Conservation (phyloP, 2,113 vertebrate genomes). For the Nanorana parkeri region DNA sequence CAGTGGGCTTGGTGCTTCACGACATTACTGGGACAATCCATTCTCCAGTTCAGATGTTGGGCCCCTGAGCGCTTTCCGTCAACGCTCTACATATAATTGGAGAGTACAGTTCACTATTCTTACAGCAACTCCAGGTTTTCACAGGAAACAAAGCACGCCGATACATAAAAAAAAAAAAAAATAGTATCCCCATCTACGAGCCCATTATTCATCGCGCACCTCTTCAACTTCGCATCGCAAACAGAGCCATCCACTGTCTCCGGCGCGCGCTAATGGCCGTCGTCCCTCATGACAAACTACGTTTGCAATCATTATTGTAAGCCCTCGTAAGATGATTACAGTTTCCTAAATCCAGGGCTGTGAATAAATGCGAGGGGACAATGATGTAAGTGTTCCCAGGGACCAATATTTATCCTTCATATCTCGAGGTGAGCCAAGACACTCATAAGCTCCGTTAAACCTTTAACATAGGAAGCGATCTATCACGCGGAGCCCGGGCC, state of each 20-base stretch:
- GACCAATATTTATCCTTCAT: conserved; percentile 76
- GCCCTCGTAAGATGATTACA: conserved; percentile 46
- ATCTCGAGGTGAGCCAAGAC: conserved; percentile 79
- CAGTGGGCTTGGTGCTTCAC: neutral
- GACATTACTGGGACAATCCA: neutral
- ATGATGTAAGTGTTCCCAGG: conserved; percentile 77
- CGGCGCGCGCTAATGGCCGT: conserved; percentile 17
- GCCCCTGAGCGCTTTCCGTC: neutral
- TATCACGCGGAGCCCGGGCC: conserved; percentile 85
- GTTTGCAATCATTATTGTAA: conserved; percentile 18
- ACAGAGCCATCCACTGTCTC: neutral
- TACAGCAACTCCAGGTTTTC: conserved; percentile 20
- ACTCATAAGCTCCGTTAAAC: conserved; percentile 83
- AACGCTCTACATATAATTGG: neutral
- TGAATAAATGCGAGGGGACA: conserved; percentile 68
- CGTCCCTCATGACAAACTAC: conserved; percentile 18
- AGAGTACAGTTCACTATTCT: conserved; percentile 16
- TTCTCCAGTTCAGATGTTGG: conserved; percentile 4
- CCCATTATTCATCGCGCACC: neutral
- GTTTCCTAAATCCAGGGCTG: conserved; percentile 65
- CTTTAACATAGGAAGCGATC: conserved; percentile 91
- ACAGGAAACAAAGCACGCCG: neutral
- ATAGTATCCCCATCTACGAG: neutral
- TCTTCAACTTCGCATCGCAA: neutral
- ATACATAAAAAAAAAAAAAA: neutral